Evolutionary conservation across 2,888 invertebrate species (phyloP), one percentile per base, ranked within the genome.

Genomic region (Candidula unifasciata): DNA sequence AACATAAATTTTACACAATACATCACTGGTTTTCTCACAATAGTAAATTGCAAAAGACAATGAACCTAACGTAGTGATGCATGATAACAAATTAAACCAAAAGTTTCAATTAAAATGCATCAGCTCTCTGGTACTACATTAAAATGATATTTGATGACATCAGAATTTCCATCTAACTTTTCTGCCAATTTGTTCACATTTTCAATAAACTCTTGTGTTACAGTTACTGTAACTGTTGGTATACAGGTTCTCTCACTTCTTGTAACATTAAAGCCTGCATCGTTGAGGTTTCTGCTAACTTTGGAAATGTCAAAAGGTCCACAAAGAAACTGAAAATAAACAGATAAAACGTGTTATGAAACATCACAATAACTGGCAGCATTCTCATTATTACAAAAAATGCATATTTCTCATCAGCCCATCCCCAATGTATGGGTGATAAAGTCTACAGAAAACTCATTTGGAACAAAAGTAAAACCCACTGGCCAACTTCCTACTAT

Each of bases 81-180:
- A 44, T 44, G 44, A 13, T 10, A 13, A 44, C 44, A 44, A 44
- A 13, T 44, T 44, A 44, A 44, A 13, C 44, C 44, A 10, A 10
- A 44, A 13, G 44, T 13, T 44, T 44, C 44, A 44, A 44, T 44
- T 6, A 44, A 44, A 44, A 44, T 44, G 44, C 5, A 82, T 52
- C 35, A 73, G 35, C 52, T 71, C 30, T 83, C 71, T 54, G 80
- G 77, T 24, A 84, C 87, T 27, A 90, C 88, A 83, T 91, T 91
- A 76, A 89, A 88, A 78, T 87, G 95, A 77, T 96, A 91, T 89
- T 94, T 94, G 76, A 95, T 94, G 83, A 96, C 94, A 82, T 96
- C 96, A 0, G 95, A 94, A 24, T 95, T 80, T n/a, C 91, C 93
- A 79, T 95, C 94, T 18, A 96, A 88, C 91, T 95, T 95, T 30